Conservation (phyloP, 92 coral and sea anemone genomes). For the Epizoanthus ramosus region DNA sequence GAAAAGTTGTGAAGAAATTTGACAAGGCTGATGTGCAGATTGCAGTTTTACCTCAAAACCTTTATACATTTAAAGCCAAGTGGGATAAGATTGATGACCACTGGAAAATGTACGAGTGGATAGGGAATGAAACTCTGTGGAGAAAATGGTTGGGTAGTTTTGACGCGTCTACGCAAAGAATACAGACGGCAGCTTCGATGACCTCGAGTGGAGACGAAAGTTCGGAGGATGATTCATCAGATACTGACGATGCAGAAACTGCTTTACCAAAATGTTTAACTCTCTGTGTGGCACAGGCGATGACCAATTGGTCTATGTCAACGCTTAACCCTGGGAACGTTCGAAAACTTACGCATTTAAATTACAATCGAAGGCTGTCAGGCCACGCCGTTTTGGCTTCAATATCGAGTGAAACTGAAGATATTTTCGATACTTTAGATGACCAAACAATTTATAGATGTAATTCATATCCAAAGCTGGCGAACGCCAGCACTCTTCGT, state of each 20-base stretch:
- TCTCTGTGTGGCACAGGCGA: slow-evolving; percentile 80
- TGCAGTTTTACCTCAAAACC: slow-evolving; percentile 71
- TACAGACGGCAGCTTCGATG: not conserved
- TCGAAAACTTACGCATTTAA: slow-evolving; percentile 63
- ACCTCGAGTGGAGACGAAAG: slow-evolving; percentile 26
- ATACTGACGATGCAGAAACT: slow-evolving; percentile 68
- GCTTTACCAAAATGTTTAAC: slow-evolving; percentile 77
- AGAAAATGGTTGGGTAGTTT: slow-evolving; percentile 71
- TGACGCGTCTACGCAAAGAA: slow-evolving; percentile 21
- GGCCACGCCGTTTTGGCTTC: slow-evolving; percentile 57
- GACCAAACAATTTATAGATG: slow-evolving; percentile 70
- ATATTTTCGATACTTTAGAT: slow-evolving; percentile 54
- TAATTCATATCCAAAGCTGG: slow-evolving; percentile 83
- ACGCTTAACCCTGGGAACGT: slow-evolving; percentile 95
- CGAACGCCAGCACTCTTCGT: slow-evolving; percentile 75
- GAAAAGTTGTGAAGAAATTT: slow-evolving; percentile 66
- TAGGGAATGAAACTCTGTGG: slow-evolving; percentile 80
- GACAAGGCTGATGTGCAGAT: slow-evolving; percentile 75
- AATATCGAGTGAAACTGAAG: slow-evolving; percentile 69
- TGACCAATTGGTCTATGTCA: slow-evolving; percentile 89
- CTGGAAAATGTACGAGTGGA: slow-evolving; percentile 82
- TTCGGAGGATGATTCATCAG: slow-evolving; percentile 67
- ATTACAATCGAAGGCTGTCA: slow-evolving; percentile 42
- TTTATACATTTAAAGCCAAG: slow-evolving; percentile 85
- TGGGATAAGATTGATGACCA: slow-evolving; percentile 60